Conservation (phyloP, 2,113 vertebrate species). For the Platichthys flesus region DNA sequence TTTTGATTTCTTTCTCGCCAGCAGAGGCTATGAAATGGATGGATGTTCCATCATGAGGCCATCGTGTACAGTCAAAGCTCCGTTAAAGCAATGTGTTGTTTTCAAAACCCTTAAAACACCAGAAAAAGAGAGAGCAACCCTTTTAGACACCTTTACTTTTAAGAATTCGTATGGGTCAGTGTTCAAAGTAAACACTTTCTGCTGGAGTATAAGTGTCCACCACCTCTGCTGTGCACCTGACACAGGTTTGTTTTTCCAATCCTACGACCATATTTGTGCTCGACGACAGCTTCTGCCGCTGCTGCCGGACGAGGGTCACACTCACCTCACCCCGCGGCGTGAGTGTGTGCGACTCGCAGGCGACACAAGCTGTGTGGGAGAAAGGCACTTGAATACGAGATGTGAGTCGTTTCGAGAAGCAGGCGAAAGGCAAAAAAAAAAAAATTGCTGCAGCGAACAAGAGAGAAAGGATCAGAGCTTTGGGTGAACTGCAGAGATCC, state of each 20-base stretch:
- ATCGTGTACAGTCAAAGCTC: neutral
- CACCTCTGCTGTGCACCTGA: constrained; percentile 17
- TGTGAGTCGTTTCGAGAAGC: neutral
- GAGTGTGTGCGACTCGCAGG: neutral
- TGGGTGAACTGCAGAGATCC: neutral
- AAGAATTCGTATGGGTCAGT: constrained; percentile 2
- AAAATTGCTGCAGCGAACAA: neutral
- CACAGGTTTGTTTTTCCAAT: constrained; percentile 36
- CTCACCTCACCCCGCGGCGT: neutral
- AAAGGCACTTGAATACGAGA: constrained; percentile 16
- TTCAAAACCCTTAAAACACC: neutral
- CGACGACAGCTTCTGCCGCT: constrained; percentile 13
- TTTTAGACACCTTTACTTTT: neutral
- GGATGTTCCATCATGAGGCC: too few species aligned
- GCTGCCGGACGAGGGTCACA: constrained; percentile 8
- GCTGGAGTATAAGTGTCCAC: constrained; percentile 2
- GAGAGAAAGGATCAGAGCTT: constrained; percentile 11
- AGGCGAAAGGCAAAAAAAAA: neutral
- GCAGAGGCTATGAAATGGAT: neutral
- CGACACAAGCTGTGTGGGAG: neutral
- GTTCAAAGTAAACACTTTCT: constrained; percentile 27
- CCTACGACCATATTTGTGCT: constrained; percentile 23
- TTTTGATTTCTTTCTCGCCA: neutral
- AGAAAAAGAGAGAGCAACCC: neutral
- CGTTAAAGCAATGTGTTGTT: neutral